Conservation (phyloP, 2,888 invertebrate species). For the Lymantria monacha region DNA sequence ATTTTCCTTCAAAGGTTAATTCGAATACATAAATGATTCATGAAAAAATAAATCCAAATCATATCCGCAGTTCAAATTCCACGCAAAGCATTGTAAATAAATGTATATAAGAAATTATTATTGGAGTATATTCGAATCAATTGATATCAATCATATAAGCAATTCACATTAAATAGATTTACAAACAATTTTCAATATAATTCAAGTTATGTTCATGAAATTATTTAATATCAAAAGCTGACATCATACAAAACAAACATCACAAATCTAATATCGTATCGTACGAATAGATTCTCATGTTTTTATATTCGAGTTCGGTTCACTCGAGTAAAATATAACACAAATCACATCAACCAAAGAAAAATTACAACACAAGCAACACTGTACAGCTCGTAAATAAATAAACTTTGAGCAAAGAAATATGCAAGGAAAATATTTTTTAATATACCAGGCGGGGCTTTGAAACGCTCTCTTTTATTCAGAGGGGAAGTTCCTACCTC, state of each 20-base stretch:
- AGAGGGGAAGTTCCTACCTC: conserved; percentile 48
- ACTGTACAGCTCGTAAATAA: conserved; percentile 29
- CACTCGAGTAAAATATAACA: not conserved
- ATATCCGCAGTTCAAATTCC: not conserved
- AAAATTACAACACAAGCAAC: conserved; percentile 18
- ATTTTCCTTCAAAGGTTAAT: too few species aligned
- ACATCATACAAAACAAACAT: not conserved
- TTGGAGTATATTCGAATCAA: not conserved
- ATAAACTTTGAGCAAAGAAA: conserved; percentile 36
- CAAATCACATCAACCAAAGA: conserved; percentile 4
- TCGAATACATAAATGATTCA: not conserved
- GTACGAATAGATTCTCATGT: not conserved
- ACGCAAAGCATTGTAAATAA: not conserved
- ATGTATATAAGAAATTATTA: not conserved
- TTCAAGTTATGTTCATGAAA: too few species aligned
- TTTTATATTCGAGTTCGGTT: not conserved
- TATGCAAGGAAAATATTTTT: conserved; percentile 50
- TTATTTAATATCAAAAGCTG: not conserved
- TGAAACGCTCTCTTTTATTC: conserved; percentile 45
- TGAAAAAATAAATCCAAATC: not conserved
- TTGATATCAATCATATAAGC: not conserved
- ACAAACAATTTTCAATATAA: too few species aligned
- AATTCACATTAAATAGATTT: not conserved
- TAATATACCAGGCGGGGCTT: conserved; percentile 49
- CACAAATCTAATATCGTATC: not conserved